Evolutionary conservation across 2,113 vertebrate species (phyloP).

Genomic region (Prinia subflava): DNA sequence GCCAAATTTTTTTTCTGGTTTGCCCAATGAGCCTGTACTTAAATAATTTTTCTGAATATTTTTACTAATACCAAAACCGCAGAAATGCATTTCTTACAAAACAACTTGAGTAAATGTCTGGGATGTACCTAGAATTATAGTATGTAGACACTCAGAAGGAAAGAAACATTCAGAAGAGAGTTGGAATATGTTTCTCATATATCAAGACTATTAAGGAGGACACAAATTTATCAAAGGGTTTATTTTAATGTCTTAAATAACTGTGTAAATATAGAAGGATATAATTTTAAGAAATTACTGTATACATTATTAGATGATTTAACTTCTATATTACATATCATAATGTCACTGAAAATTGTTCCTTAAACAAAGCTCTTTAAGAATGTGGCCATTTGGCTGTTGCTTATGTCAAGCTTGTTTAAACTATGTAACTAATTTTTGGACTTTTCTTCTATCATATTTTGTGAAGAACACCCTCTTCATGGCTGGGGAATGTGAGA

Average conservation of each 20-base stretch:
- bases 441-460: background rate
- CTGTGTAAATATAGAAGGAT: background rate
- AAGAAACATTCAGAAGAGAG: background rate
- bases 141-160: background rate
- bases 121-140: background rate
- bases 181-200: background rate
- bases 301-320: background rate
- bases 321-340: background rate
- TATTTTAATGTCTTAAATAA: background rate
- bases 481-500: background rate
- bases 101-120: background rate
- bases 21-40: background rate
- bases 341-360: background rate
- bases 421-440: rapidly evolving
- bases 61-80: background rate
- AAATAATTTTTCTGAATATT: background rate
- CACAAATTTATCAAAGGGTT: background rate
- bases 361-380: background rate
- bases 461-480: background rate
- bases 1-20: background rate
- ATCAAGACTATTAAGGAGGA: background rate
- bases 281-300: background rate
- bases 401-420: background rate
- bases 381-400: background rate
- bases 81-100: background rate